A percentile compares a stretch with the other conserved stretches of the same genome.
Conservation (phyloP, 30 jellyfish, hydroid and myxozoan species). For the Aurelia sp. region DNA sequence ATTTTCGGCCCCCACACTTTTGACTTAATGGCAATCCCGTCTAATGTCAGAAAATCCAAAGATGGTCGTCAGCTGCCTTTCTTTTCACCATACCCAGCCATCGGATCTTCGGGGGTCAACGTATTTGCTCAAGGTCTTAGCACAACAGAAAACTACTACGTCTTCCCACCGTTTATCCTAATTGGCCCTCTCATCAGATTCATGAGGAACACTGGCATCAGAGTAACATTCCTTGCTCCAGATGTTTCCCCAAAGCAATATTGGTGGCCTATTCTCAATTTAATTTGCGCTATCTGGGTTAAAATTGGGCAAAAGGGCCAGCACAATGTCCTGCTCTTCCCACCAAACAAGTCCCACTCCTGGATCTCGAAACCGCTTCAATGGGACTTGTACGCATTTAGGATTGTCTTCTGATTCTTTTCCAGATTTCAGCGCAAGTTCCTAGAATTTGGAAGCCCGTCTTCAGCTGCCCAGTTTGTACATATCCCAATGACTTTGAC, state of each 20-base stretch:
- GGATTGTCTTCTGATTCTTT: background rate
- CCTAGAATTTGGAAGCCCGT: background rate
- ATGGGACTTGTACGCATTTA: background rate
- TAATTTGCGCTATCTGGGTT: background rate
- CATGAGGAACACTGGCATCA: background rate
- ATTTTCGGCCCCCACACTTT: background rate
- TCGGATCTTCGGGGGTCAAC: background rate
- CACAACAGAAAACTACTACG: background rate
- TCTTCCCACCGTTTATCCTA: background rate
- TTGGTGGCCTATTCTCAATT: constrained; percentile 4
- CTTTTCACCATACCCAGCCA: background rate
- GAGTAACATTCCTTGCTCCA: background rate
- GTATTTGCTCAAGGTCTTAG: background rate
- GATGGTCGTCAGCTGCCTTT: background rate
- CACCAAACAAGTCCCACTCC: too few relatives aligned
- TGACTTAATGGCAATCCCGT: too few relatives aligned
- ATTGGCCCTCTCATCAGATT: background rate
- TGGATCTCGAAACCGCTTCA: background rate
- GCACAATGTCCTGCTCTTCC: too few relatives aligned
- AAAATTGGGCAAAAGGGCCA: too few relatives aligned
- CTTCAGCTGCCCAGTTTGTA: too few relatives aligned
- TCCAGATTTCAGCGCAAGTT: background rate
- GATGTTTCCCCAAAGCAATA: background rate
- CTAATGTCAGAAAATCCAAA: background rate
- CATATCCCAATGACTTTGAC: too few relatives aligned